These are phyloP conservation scores for Mirounga angustirostris DNA, from an alignment of 2,113 vertebrate species.

Conservation along the genomic window DNA sequence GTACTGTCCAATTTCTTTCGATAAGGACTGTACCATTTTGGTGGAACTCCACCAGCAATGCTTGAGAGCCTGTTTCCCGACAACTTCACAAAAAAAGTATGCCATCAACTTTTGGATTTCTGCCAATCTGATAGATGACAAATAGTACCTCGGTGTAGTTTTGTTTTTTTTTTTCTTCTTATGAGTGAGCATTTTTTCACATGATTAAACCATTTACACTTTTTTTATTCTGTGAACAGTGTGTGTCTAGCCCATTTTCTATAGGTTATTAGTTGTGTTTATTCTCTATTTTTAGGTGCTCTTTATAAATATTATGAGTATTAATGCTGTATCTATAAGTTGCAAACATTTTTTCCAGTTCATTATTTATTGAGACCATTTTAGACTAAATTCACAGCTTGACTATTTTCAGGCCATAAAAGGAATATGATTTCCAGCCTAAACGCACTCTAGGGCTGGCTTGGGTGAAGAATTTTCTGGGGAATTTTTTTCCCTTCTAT, in stretches of 20 bases:
- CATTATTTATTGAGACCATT: constrained; percentile 34
- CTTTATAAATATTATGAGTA: not conserved
- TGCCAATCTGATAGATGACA: not conserved
- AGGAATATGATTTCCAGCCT: not conserved
- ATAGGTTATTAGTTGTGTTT: not conserved
- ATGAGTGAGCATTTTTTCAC: not conserved
- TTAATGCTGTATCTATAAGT: not conserved
- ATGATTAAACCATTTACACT: constrained; percentile 18
- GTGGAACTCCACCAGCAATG: not conserved
- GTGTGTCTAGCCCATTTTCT: not conserved
- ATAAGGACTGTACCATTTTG: not conserved
- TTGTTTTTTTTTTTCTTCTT: constrained; percentile 17
- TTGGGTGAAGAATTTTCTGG: not conserved
- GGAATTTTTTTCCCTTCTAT: not conserved
- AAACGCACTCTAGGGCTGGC: not conserved
- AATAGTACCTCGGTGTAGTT: not conserved
- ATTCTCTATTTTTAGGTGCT: constrained; percentile 42
- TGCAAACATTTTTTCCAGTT: constrained; percentile 20
- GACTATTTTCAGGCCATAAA: constrained; percentile 14
- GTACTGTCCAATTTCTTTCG: not conserved
- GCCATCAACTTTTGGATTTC: not conserved
- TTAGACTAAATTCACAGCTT: constrained; percentile 14
- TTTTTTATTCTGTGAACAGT: not conserved
- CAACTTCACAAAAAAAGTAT: not conserved
- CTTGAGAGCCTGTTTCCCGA: not conserved